Conservation (phyloP, 2,797 vertebrate species). For the Podarcis lilfordi region DNA sequence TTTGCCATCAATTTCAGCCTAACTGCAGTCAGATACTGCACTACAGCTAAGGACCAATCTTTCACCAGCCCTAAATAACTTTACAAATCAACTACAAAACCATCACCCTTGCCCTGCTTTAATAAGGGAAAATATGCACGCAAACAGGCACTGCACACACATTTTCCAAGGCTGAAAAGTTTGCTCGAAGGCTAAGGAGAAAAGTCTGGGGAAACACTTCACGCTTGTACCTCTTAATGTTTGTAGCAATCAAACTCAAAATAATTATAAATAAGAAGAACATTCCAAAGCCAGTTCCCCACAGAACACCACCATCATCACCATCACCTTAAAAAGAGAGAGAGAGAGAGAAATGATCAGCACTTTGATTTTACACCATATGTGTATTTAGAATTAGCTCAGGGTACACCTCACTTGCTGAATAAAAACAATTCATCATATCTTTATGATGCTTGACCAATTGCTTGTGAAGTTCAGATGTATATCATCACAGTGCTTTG, state of each 20-base stretch:
- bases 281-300: constrained; percentile 60
- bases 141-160: background rate
- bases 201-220: background rate
- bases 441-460: background rate
- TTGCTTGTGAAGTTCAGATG: background rate
- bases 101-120: background rate
- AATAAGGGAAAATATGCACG: background rate
- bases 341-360: background rate
- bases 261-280: constrained; percentile 9
- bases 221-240: constrained; percentile 72
- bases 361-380: background rate
- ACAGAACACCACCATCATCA: constrained; percentile 49
- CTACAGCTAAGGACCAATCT: background rate
- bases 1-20: background rate
- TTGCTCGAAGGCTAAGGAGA: background rate
- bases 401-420: background rate
- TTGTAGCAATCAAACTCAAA: constrained; percentile 63
- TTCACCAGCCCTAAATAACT: background rate
- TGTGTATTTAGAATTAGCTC: background rate
- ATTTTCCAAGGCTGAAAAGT: background rate
- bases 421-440: background rate
- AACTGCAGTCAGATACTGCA: background rate
- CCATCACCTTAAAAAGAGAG: constrained; percentile 41
- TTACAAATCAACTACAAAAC: background rate
- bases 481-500: background rate